phyloP scores from a whole-genome alignment of 2,797 vertebrate species.

The Anguilla megastoma region DNA sequence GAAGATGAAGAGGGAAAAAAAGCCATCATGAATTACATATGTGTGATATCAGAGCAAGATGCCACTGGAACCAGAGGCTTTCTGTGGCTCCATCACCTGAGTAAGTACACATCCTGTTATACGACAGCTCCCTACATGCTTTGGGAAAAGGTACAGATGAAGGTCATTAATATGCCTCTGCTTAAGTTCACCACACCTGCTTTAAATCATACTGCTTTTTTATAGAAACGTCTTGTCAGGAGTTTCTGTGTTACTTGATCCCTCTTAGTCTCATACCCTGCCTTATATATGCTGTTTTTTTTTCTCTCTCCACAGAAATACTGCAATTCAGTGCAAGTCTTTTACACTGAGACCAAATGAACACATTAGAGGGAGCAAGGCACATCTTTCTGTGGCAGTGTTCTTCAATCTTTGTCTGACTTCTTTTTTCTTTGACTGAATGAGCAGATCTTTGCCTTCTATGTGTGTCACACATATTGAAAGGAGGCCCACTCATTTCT shows the following conservation, averaged over 20 bases:
- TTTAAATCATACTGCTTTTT: slow-evolving; percentile 7
- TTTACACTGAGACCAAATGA: neutral
- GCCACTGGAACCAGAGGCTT: neutral
- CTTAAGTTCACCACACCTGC: neutral
- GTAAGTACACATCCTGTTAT: neutral
- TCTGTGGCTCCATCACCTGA: slow-evolving; percentile 11
- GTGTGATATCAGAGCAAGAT: slow-evolving; percentile 53
- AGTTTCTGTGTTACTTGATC: neutral
- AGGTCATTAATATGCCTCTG: neutral
- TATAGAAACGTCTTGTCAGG: neutral
- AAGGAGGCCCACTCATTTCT: neutral
- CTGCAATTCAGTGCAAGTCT: neutral
- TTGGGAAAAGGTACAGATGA: neutral
- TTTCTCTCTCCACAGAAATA: neutral
- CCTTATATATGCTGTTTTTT: neutral
- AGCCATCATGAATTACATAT: slow-evolving; percentile 84
- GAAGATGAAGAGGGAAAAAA: slow-evolving; percentile 63
- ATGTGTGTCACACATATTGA: neutral
- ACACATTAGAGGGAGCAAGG: neutral
- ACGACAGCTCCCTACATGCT: neutral
- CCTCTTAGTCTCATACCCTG: neutral
- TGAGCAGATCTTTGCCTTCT: neutral
- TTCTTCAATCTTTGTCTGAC: neutral
- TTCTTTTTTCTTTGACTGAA: neutral
- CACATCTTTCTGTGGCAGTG: neutral